Base-by-base conservation (phyloP, 2,888 invertebrate genomes). In the Caenorhabditis imperialis region DNA sequence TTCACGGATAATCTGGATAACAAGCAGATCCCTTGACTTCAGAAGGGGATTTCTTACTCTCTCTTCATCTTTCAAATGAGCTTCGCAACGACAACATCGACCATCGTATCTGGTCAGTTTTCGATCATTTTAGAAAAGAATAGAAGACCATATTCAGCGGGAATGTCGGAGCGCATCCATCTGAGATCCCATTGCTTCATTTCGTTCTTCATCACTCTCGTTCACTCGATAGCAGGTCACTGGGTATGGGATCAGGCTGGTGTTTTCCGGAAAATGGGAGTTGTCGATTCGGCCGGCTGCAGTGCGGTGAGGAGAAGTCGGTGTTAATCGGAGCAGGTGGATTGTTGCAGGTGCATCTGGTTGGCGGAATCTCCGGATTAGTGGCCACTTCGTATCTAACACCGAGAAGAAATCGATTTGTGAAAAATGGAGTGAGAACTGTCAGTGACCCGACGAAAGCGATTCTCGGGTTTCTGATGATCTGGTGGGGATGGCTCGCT, bases 401-500 rank as follows among this genome's bases (percentile, higher is more conserved):
- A 27, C 85, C 85, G 7, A 44, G 85, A 12, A 62, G 61, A 23
- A 70, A 76, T 35, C 74, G 85, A n/a, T 85, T 85, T 61, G 77
- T 78, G 7, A 77, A 77, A 14, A 75, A 81, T 38, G 77, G 81
- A 18, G 57, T 72, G 7, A 73, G 81, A n/a, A 79, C 83, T 35
- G 78, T 85, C 76, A 79, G 79, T 40, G 85, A 85, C 61, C 84
- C 84, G 14, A 84, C 84, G 6, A 84, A 84, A 57, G 82, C 85
- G 25, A 73, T 85, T 22, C 77, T 84, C 8, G 80, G 84, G 2
- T 85, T 85, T 48, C 78, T 85, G 44, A 85, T 85, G 85, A 74
- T 85, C 14, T 85, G 85, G 85, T 84, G 84, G 83, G 85, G 85
- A 22, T 84, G 81, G 83, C 53, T 84, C 54, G 83, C 81, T 14